Evolutionary conservation across 2,888 invertebrate species (phyloP).

Genomic region (Tenthredo distinguenda): DNA sequence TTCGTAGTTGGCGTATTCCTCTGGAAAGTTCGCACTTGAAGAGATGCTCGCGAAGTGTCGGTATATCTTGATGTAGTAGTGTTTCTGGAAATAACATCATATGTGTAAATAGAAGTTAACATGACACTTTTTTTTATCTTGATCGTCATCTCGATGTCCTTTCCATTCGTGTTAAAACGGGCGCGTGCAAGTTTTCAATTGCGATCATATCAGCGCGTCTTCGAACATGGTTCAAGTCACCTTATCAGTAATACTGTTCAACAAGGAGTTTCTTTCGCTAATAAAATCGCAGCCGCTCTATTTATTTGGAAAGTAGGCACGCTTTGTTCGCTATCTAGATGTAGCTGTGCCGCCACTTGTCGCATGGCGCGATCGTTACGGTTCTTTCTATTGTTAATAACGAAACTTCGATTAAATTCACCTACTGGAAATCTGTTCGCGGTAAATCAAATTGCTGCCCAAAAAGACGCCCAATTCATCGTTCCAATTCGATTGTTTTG

Average conservation of each 20-base stretch:
- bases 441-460: neutral
- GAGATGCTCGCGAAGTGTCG: neutral
- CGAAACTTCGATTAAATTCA: neutral
- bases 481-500: neutral
- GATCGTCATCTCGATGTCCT: neutral
- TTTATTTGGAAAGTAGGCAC: slow-evolving; percentile 45
- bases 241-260: neutral
- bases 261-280: neutral
- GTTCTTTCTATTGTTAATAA: neutral
- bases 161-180: neutral
- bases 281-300: slow-evolving; percentile 22
- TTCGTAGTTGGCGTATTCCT: neutral
- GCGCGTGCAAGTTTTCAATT: neutral
- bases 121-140: neutral
- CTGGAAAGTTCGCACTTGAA: neutral
- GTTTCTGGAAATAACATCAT: neutral
- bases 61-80: neutral
- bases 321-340: slow-evolving; percentile 8
- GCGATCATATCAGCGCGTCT: neutral
- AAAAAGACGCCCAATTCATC: neutral
- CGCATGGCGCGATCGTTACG: neutral
- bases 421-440: neutral
- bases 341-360: neutral
- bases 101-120: neutral
- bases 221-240: neutral